Percentiles rank a stretch among this genome's conserved stretches.
phyloP scores from a whole-genome alignment of 2,797 vertebrate species.

The Hylomyscus alleni region DNA sequence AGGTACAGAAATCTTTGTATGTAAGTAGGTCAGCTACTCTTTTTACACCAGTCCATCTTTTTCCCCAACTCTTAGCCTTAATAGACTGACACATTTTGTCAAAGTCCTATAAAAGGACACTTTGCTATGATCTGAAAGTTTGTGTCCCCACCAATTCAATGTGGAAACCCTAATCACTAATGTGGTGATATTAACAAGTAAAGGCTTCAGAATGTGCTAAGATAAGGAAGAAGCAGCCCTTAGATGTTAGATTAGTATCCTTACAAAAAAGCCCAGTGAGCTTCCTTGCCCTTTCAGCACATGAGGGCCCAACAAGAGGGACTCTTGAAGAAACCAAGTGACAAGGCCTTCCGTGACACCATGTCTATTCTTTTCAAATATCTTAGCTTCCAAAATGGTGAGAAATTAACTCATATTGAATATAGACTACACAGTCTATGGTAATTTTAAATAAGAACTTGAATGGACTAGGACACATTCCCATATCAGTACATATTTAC shows the following conservation, averaged over 20 bases:
- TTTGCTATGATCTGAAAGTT: neutral
- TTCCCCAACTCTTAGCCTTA: slow-evolving; percentile 26
- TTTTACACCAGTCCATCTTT: neutral
- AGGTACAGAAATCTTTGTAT: neutral
- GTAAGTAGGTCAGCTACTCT: neutral
- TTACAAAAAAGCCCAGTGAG: neutral
- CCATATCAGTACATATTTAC: neutral
- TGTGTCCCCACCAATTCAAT: neutral
- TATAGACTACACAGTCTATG: no score
- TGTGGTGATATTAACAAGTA: neutral
- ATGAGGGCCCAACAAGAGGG: neutral
- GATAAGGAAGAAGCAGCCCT: neutral
- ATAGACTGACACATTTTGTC: neutral
- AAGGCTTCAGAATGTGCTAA: neutral
- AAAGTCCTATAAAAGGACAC: neutral
- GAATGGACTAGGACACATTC: neutral
- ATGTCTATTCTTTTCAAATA: neutral
- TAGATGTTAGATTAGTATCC: neutral
- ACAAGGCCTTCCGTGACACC: neutral
- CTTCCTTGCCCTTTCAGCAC: neutral
- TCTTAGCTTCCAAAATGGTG: neutral
- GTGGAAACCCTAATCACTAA: neutral
- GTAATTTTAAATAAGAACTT: neutral
- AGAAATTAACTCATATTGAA: neutral
- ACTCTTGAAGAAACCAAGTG: neutral